Conservation (phyloP, 2,888 invertebrate genomes). For the Drosophila seclusa region DNA sequence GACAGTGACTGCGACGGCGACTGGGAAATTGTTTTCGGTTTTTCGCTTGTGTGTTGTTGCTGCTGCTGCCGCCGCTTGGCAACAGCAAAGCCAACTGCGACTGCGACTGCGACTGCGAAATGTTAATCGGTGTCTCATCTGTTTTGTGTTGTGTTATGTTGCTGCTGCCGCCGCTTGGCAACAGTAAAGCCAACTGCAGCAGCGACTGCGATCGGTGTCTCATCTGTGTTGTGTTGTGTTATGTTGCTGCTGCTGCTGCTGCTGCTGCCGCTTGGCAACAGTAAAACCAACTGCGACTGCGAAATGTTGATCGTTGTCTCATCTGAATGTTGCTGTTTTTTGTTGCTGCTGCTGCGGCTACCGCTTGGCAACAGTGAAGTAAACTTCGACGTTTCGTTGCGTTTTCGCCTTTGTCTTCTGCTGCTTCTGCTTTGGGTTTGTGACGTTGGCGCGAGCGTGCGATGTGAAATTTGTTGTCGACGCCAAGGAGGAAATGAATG, state of each 20-base stretch:
- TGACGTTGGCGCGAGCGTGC: constrained; percentile 30
- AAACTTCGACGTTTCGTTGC: constrained; percentile 33
- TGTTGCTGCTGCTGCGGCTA: constrained; percentile 22
- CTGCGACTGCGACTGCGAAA: constrained; percentile 9
- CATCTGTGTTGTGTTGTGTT: constrained; percentile 6
- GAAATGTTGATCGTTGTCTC: constrained; percentile 36
- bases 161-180: constrained; percentile 49
- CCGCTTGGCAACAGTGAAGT: constrained; percentile 57
- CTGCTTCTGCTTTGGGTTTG: constrained; percentile 21
- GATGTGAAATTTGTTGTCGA: constrained; percentile 32
- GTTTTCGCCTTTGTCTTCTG: constrained; percentile 23
- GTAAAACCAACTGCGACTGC: neutral
- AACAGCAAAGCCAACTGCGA: constrained; percentile 9
- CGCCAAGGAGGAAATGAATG: constrained; percentile 71
- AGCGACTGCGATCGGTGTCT: constrained; percentile 28
- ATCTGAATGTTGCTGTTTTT: constrained; percentile 8
- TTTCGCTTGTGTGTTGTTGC: constrained; percentile 19
- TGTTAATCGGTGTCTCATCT: constrained; percentile 31
- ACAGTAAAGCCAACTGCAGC: neutral
- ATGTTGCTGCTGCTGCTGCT: constrained; percentile 5
- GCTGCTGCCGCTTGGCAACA: constrained; percentile 56
- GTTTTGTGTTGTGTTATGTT: neutral
- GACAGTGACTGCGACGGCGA: neutral
- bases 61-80: constrained; percentile 42
- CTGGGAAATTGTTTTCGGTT: constrained; percentile 27